Evolutionary conservation across 1,140 invertebrate genomes (phyloP).

Genomic region (Temnothorax nylanderi): DNA sequence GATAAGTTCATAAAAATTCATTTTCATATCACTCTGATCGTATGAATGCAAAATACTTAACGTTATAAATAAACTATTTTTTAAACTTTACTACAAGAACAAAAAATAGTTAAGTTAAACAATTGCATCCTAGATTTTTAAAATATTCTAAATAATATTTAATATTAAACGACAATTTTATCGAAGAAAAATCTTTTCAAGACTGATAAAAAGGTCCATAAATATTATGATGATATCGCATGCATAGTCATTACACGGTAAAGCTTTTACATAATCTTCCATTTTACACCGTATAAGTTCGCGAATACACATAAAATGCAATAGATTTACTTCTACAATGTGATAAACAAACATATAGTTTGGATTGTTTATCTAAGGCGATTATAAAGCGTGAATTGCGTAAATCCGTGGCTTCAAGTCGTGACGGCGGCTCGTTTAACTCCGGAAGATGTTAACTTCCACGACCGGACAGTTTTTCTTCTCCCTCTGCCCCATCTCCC

Average conservation of each 20-base stretch:
- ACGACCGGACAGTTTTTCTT: constrained; percentile 50
- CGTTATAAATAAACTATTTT: background rate
- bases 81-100: background rate
- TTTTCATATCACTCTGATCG: background rate
- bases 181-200: background rate
- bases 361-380: background rate
- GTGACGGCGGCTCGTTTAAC: constrained; percentile 49
- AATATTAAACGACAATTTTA: background rate
- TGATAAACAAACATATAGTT: background rate
- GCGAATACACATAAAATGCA: background rate
- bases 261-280: background rate
- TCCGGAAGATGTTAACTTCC: constrained; percentile 53
- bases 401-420: constrained; percentile 26
- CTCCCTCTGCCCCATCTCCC: constrained; percentile 7
- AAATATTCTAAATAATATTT: background rate
- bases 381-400: constrained; percentile 40
- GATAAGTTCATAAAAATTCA: background rate
- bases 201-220: background rate
- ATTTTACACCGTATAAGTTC: background rate
- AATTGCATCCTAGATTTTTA: background rate
- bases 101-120: background rate
- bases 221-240: background rate
- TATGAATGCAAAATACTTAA: background rate
- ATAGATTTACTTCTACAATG: background rate
- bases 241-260: background rate